Evolutionary conservation across 2,888 invertebrate species (phyloP).

Genomic region (Pseudococcus jackbeardsleyi): DNA sequence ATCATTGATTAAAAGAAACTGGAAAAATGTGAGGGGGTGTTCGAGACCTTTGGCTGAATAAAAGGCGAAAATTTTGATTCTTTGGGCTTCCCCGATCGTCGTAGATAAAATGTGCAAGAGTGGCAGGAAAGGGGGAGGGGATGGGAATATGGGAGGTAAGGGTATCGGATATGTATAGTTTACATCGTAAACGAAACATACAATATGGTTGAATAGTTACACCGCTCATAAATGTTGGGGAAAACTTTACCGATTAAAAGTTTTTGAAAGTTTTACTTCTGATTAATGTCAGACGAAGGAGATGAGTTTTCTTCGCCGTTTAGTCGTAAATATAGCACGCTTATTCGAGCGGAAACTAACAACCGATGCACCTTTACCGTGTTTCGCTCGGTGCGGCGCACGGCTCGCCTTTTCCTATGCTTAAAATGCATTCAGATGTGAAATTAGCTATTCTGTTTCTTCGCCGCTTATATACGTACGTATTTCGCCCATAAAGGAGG

Average conservation of each 20-base stretch:
- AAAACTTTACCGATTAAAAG: conserved; percentile 65
- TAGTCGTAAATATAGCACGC: conserved; percentile 63
- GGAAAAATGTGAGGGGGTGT: not conserved
- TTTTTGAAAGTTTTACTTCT: conserved; percentile 65
- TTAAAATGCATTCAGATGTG: conserved; percentile 65
- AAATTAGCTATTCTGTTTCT: conserved; percentile 65
- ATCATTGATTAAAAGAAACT: conserved; percentile 33
- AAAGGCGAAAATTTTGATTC: not conserved
- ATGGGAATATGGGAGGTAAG: not conserved
- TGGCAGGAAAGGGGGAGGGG: no score
- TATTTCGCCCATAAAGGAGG: conserved; percentile 53
- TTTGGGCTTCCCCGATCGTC: not conserved
- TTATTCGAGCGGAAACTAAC: conserved; percentile 64
- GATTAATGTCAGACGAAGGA: conserved; percentile 65
- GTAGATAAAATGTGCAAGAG: not conserved
- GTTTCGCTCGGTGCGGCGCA: conserved; percentile 16
- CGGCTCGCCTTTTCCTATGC: conserved; percentile 7
- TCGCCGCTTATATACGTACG: conserved; percentile 20
- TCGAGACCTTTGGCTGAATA: not conserved
- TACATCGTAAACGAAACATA: conserved; percentile 64
- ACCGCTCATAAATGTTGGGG: conserved; percentile 65
- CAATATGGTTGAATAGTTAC: conserved; percentile 65
- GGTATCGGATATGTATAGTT: conserved; percentile 48
- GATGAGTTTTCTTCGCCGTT: conserved; percentile 64
- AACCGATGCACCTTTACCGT: conserved; percentile 64